Conservation (phyloP, 2,888 invertebrate genomes). For the Zhuqinia jingwanae region DNA sequence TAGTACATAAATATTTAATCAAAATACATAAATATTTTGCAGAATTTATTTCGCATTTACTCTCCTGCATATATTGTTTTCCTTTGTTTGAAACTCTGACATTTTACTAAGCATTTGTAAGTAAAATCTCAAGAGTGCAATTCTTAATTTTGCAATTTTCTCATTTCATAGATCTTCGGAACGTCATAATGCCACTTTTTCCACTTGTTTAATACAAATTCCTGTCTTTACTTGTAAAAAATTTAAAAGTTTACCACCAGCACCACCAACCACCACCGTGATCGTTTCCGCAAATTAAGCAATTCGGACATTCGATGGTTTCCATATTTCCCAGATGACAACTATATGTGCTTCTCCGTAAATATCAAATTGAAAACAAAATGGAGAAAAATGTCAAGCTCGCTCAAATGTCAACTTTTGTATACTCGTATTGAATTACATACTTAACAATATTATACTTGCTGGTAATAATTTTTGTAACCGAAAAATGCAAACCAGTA, state of each 20-base stretch:
- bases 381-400: slow-evolving; percentile 16
- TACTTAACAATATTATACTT: too few species aligned
- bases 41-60: too few species aligned
- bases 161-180: slow-evolving; percentile 22
- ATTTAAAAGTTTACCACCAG: neutral
- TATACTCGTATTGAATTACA: neutral
- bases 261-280: too few species aligned
- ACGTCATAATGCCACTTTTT: slow-evolving; percentile 38
- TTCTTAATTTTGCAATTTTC: neutral
- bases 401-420: slow-evolving; percentile 52
- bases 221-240: neutral
- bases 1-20: neutral
- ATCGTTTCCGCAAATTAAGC: neutral
- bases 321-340: neutral
- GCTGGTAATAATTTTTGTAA: too few species aligned
- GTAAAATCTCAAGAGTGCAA: too few species aligned
- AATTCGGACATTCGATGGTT: neutral
- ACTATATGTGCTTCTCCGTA: neutral
- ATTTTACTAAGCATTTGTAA: too few species aligned
- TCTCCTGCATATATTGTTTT: too few species aligned
- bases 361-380: neutral
- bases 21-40: too few species aligned
- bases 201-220: slow-evolving; percentile 52
- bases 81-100: too few species aligned
- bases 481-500: neutral